Percentiles rank a stretch among this genome's conserved stretches.
Conservation (phyloP, 1,140 invertebrate species). For the Aplysia californica region DNA sequence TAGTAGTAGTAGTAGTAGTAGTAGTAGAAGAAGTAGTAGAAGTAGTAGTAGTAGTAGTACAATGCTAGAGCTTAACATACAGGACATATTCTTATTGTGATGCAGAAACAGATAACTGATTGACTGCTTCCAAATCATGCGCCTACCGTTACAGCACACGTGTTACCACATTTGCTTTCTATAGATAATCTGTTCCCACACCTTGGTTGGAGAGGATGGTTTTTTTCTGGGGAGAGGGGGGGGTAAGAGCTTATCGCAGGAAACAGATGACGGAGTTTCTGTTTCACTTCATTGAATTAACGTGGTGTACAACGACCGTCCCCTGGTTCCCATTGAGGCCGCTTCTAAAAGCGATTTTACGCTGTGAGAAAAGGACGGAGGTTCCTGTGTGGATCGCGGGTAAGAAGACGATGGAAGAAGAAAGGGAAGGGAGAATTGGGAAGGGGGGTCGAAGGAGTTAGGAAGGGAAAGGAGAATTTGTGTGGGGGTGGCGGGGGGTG, state of each 20-base stretch:
- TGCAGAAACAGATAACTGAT: not conserved
- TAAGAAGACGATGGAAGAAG: not conserved
- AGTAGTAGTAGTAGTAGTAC: not conserved
- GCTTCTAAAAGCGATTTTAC: not conserved
- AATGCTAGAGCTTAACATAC: not conserved
- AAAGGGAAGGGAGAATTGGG: not conserved
- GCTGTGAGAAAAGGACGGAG: not conserved
- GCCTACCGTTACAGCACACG: not conserved
- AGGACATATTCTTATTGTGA: not conserved
- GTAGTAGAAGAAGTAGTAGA: constrained; percentile 1
- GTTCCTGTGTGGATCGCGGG: not conserved
- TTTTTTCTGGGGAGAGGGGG: too few relatives aligned
- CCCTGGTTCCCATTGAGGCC: not conserved
- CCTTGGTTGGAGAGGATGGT: too few relatives aligned
- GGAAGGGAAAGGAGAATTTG: not conserved
- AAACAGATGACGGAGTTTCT: not conserved
- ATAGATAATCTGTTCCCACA: too few relatives aligned
- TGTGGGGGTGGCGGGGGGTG: too few relatives aligned
- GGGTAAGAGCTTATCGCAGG: not conserved
- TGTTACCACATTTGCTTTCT: too few relatives aligned
- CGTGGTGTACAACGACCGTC: not conserved
- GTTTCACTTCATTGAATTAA: not conserved
- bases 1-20: constrained; percentile 17
- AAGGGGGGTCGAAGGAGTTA: not conserved
- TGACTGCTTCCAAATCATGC: not conserved